Evolutionary conservation across 2,888 invertebrate species (phyloP).

Genomic region (Incurvaria masculella): DNA sequence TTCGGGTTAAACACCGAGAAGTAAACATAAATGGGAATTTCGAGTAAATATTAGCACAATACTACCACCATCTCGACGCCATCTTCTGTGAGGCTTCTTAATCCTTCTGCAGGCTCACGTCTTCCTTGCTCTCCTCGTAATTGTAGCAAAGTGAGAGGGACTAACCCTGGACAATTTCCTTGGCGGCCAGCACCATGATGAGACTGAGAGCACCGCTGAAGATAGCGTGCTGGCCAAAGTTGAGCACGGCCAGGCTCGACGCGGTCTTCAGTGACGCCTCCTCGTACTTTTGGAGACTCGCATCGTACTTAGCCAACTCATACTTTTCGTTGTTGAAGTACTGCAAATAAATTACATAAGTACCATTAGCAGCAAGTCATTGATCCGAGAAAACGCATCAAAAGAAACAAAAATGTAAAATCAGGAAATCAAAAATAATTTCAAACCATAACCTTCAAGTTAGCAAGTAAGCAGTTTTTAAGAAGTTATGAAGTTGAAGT

Average conservation of each 20-base stretch:
- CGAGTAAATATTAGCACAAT: no score
- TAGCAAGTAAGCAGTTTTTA: no score
- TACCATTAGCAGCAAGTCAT: neutral
- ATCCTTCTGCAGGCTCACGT: no score
- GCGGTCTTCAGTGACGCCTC: slow-evolving; percentile 91
- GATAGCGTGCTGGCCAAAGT: slow-evolving; percentile 97
- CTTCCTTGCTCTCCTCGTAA: no score
- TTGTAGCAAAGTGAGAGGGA: no score
- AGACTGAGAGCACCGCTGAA: slow-evolving; percentile 90
- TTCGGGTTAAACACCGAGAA: no score
- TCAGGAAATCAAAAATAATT: neutral
- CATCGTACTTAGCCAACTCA: slow-evolving; percentile 89
- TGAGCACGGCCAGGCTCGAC: slow-evolving; percentile 87
- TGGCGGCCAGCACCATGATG: slow-evolving; percentile 92
- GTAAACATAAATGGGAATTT: no score
- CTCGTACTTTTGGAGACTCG: slow-evolving; percentile 82
- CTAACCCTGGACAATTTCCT: slow-evolving; percentile 79
- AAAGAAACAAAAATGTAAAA: neutral
- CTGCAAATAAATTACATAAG: slow-evolving; percentile 45
- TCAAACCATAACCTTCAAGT: no score
- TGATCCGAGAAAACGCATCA: neutral
- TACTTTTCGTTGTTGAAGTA: slow-evolving; percentile 98
- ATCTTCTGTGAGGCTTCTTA: no score
- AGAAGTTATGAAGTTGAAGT: no score
- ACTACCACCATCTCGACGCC: no score